Evolutionary conservation across 2,797 vertebrate genomes (phyloP), one percentile per base, ranked within the genome.

Genomic region (Diceros bicornis): DNA sequence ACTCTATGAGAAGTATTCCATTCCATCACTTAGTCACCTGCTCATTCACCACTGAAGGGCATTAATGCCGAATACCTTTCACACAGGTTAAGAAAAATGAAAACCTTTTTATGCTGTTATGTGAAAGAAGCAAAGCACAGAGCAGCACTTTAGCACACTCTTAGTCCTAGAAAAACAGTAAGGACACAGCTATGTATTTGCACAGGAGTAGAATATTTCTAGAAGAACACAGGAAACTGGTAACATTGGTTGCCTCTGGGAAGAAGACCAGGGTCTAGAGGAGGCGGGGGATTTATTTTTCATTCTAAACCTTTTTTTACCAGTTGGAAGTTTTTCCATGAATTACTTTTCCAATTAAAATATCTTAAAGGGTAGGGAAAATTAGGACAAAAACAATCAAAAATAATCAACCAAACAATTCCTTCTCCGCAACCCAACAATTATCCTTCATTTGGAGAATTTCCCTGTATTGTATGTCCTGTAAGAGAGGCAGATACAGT

Each of bases 341-440:
- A 88, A 71, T 89, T 84, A 23, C 32, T 64, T 84, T 95, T 92
- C 17, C 41, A 71, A 66, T 68, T 74, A 68, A 93, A 85, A 68
- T 20, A 55, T 32, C 29, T 52, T 23, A 41, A 68, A 68, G 21
- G 17, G 21, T 11, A 57, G 21, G 16, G 37, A 37, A 78, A 78
- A 78, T 77, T 17, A 89, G 91, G 32, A n/a, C 6, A 61, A 59
- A 89, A 83, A 78, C 47, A 88, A 57, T 27, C 18, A 37, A 81
- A 71, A 91, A 18, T 21, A 81, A 21, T 47, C 64, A 94, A 68
- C 2, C 2, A 34, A 85, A n/a, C 9, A 25, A 21, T 3, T 32
- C 34, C 71, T 55, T 61, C 41, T 5, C 5, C 41, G 41, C 41
- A 41, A 41, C 41, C 41, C 41, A 41, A 41, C 41, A 41, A 41